These are phyloP conservation scores for Gasterosteus nipponicus DNA, from an alignment of 2,113 vertebrate genomes.

Conservation along the genomic window DNA sequence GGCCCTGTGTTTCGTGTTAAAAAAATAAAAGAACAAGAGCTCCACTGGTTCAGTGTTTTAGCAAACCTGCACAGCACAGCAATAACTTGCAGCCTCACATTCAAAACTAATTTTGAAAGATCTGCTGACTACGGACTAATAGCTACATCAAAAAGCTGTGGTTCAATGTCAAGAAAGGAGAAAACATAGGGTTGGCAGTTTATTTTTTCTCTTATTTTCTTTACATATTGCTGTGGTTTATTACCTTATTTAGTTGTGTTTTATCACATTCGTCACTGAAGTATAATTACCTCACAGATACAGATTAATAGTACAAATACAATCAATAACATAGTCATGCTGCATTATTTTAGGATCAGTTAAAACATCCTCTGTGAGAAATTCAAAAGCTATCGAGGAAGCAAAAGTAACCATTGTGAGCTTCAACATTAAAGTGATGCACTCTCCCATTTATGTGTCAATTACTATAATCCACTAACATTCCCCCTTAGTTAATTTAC, in stretches of 20 bases:
- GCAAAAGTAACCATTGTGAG: neutral
- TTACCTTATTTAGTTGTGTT: neutral
- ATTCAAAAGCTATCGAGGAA: neutral
- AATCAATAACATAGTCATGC: neutral
- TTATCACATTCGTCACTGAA: neutral
- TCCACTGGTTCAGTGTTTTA: conserved; percentile 46
- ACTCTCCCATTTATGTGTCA: neutral
- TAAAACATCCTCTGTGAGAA: neutral
- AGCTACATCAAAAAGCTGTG: conserved; percentile 24
- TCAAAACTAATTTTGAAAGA: conserved; percentile 60
- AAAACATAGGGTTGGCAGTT: neutral
- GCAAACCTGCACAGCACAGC: conserved; percentile 46
- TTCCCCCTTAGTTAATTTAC: too few relatives aligned
- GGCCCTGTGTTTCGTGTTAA: neutral
- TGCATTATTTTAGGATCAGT: neutral
- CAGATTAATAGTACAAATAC: neutral
- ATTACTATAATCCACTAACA: neutral
- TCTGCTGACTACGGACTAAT: conserved; percentile 54
- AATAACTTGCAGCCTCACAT: conserved; percentile 49
- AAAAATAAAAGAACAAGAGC: neutral
- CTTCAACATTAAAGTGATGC: neutral
- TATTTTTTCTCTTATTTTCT: conserved; percentile 8
- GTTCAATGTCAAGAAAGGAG: conserved; percentile 22
- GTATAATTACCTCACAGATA: neutral
- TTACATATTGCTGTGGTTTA: neutral